Percentiles rank a stretch among this genome's conserved stretches.
Conservation (phyloP, 1,140 invertebrate species). For the Mamestra configurata region DNA sequence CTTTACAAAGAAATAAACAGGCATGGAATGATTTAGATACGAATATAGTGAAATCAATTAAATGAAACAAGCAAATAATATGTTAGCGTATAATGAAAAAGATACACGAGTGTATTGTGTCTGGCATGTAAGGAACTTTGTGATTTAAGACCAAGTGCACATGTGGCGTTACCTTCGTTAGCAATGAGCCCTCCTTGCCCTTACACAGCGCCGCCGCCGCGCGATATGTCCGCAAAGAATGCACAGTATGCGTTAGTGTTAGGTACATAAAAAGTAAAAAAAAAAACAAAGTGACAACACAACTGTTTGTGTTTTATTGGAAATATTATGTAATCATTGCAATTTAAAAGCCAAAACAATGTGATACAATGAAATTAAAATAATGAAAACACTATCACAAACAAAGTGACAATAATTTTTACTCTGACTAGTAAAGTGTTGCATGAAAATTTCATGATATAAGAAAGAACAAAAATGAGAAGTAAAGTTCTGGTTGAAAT, state of each 20-base stretch:
- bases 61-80: constrained; percentile 23
- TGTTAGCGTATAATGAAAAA: constrained; percentile 20
- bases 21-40: neutral
- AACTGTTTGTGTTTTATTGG: neutral
- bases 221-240: constrained; percentile 67
- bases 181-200: constrained; percentile 84
- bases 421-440: neutral
- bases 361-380: neutral
- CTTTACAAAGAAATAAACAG: neutral
- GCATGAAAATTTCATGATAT: neutral
- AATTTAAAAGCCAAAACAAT: constrained; percentile 2
- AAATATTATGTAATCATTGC: constrained; percentile 16
- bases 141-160: constrained; percentile 38
- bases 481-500: neutral
- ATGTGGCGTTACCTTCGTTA: constrained; percentile 80
- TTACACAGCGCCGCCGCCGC: constrained; percentile 69
- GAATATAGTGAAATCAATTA: neutral
- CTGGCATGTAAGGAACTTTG: neutral
- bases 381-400: neutral
- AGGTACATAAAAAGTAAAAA: constrained; percentile 54
- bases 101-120: neutral
- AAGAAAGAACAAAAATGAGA: neutral
- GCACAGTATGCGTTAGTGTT: constrained; percentile 72
- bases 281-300: constrained; percentile 32
- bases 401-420: neutral